Base-by-base conservation (phyloP, 2,113 vertebrate genomes). In the Marcusenius ussheri region DNA sequence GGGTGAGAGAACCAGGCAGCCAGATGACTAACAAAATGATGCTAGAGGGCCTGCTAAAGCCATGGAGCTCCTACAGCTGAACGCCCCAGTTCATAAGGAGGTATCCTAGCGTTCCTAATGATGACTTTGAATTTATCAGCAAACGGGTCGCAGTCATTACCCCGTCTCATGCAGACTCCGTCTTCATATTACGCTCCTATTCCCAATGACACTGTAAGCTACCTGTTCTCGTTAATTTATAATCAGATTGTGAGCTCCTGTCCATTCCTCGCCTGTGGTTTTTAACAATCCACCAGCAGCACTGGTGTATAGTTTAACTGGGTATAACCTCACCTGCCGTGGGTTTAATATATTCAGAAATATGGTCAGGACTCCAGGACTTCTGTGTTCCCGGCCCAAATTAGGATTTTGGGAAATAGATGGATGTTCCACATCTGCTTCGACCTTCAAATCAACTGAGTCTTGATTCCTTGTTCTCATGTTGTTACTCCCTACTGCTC, bases 171-270 rank as follows among this genome's bases (percentile, higher is more conserved):
- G 89, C 91, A 89, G 92, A 83, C 31, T 21, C 21, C 15, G 11
- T 31, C 45, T 88, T 62, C 46, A 77, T 93, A 92, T 94, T 91
- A 80, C 84, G 83, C 93, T 93, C 91, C 93, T 90, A 91, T 93
- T 95, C 93, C 92, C 90, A 92, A 93, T 92, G 92, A 91, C 90
- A 80, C 90, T 84, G 93, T 91, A 94, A 94, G 88, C 90, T 91
- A 93, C 89, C 92, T 92, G 90, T 53, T 90, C 93, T 93, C 89
- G 45, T 90, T 91, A 51, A 92, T 93, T 92, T 88, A 15, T 91
- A 91, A 91, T 92, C 47, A 83, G 45, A 56, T 27, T 88, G 88
- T 90, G 85, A 10, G 45, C 66, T 27, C 42, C 46, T 21, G n/a
- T 53, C 89, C 15, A 3, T 31, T 42, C 35, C 90, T 46, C 42